Conservation (phyloP, 1,140 invertebrate species). For the Microplitis demolitor region DNA sequence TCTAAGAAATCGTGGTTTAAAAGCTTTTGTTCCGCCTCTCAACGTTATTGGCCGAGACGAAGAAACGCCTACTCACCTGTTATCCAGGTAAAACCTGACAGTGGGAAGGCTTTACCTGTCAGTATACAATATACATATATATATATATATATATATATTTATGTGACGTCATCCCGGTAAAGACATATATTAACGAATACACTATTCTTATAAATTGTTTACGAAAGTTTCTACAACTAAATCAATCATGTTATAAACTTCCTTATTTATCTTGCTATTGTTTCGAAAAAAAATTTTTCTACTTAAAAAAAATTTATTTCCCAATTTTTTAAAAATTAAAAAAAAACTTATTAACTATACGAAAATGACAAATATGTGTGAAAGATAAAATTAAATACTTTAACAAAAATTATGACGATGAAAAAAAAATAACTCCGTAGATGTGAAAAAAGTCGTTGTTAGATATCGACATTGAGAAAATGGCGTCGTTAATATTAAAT, state of each 20-base stretch:
- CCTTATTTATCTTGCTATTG: not conserved
- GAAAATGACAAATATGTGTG: too few relatives aligned
- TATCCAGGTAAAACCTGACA: conserved; percentile 18
- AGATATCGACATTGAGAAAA: conserved; percentile 60
- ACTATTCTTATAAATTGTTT: not conserved
- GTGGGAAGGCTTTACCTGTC: conserved; percentile 29
- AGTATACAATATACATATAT: not conserved
- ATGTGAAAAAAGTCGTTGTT: conserved; percentile 35
- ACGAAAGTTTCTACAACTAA: too few relatives aligned
- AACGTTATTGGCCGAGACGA: conserved; percentile 47
- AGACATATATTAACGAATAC: conserved; percentile 38
- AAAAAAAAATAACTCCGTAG: conserved; percentile 8
- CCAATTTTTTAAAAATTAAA: too few relatives aligned
- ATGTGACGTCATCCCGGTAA: conserved; percentile 45
- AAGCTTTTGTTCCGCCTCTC: conserved; percentile 51
- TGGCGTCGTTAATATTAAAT: conserved; percentile 62
- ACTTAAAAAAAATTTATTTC: too few relatives aligned
- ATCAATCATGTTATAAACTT: not conserved
- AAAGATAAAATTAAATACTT: too few relatives aligned
- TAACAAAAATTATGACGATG: not conserved
- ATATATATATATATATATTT: too few relatives aligned
- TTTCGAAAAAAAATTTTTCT: too few relatives aligned
- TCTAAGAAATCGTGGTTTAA: conserved; percentile 45
- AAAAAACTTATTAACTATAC: too few relatives aligned
- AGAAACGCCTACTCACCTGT: conserved; percentile 47